Evolutionary conservation across 2,113 vertebrate species (phyloP), one percentile per base, ranked within the genome.

Genomic region (Platysternon megacephalum): DNA sequence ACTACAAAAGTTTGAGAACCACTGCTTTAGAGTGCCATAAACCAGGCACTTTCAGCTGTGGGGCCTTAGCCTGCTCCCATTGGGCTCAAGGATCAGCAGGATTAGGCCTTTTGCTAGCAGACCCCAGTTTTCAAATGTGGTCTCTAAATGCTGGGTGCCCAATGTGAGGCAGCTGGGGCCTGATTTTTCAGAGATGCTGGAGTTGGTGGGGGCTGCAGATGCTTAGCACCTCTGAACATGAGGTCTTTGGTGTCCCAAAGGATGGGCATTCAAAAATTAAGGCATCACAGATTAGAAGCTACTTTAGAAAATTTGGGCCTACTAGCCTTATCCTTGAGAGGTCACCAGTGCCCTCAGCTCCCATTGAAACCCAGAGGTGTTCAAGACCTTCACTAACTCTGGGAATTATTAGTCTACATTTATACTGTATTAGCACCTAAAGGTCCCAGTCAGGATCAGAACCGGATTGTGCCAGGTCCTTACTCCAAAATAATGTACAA

Each of bases 51-150:
- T 84, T 51, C 65, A 32, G 4, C 19, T 42, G 13, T 21, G 8
- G 22, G 7, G 5, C 48, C 29, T 56, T 1, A 0, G 28, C 68
- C 22, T 79, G 44, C 32, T 79, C 39, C 56, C 1, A 0, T 0
- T 28, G 58, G 26, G 24, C 14, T 0, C 4, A 5, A 21, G 72
- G 29, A 2, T 3, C 28, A 6, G 11, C 76, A 44, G 16, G 55
- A 22, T 35, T 11, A 51, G 51, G 68, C 39, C 55, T n/a, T 79
- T 39, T 10, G 21, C 51, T 53, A 16, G n/a, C 17, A 82, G 22
- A 29, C 1, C 28, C 1, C 19, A 4, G 61, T 1, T 35, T 82
- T 87, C 32, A 68, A 22, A 2, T 4, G 35, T 6, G 4, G 3
- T 0, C 8, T 51, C 46, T n/a, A 80, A 21, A 0, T 12, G 56